Evolutionary conservation across 92 coral and sea anemone genomes (phyloP).

Genomic region (Porites evermanni): DNA sequence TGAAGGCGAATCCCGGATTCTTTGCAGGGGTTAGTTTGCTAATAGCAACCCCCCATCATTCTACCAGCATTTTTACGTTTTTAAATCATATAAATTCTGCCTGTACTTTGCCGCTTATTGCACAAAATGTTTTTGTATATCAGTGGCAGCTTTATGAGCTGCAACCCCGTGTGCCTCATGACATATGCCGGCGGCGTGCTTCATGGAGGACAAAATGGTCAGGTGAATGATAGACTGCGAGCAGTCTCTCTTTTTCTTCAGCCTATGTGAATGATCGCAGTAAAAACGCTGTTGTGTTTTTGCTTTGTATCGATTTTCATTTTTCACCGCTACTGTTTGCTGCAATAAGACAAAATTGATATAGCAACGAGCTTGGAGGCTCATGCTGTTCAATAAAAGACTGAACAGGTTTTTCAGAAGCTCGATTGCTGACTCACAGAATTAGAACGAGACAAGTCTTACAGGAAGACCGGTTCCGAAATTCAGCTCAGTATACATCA

Average conservation of each 20-base stretch:
- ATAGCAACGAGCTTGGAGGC: too few species aligned
- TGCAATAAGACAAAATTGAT: too few species aligned
- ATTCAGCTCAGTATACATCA: background rate
- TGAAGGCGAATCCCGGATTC: background rate
- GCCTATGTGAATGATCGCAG: too few species aligned
- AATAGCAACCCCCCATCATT: background rate
- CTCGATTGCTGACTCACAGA: background rate
- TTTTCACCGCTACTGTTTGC: too few species aligned
- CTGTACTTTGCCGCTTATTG: background rate
- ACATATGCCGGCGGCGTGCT: too few species aligned
- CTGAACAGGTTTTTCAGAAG: background rate
- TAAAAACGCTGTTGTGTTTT: too few species aligned
- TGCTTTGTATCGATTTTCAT: too few species aligned
- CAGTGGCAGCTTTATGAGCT: background rate
- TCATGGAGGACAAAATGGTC: too few species aligned
- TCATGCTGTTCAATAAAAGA: too few species aligned
- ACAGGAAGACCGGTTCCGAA: background rate
- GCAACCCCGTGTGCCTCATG: too few species aligned
- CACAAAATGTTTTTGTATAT: background rate
- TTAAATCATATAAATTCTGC: background rate
- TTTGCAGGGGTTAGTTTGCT: slow-evolving; percentile 6
- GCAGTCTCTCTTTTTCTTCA: too few species aligned
- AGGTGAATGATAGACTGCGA: too few species aligned
- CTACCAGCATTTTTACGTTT: background rate
- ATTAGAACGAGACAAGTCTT: slow-evolving; percentile 3